Conservation (phyloP, 2,113 vertebrate species). For the Gallinago media region DNA sequence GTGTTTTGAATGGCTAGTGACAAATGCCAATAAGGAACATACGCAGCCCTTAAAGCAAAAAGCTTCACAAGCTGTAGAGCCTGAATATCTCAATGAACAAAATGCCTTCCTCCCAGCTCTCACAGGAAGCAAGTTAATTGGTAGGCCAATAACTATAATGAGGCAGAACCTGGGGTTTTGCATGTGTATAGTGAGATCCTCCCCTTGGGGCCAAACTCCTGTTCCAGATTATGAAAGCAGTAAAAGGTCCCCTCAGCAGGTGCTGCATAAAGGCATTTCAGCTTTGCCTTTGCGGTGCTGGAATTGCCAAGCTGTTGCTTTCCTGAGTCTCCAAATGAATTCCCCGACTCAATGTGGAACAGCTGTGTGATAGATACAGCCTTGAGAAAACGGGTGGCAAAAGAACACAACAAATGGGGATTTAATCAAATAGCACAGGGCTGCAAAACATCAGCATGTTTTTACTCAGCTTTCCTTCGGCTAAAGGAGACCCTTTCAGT, state of each 20-base stretch:
- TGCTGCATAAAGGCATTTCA: constrained; percentile 63
- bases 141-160: constrained; percentile 66
- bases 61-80: neutral
- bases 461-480: neutral
- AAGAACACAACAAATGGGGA: constrained; percentile 10
- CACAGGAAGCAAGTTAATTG: constrained; percentile 71
- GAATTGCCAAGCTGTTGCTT: constrained; percentile 60
- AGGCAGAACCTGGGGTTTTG: constrained; percentile 71
- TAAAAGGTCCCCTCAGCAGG: constrained; percentile 73
- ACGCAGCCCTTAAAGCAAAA: neutral
- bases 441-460: neutral
- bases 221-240: constrained; percentile 70
- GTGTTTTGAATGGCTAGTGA: neutral
- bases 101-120: constrained; percentile 51
- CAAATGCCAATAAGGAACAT: neutral
- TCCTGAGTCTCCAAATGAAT: constrained; percentile 49
- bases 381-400: constrained; percentile 56
- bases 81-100: constrained; percentile 19
- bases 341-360: constrained; percentile 51
- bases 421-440: constrained; percentile 21
- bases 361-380: constrained; percentile 61
- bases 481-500: neutral
- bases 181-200: constrained; percentile 48
- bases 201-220: constrained; percentile 72
- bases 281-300: constrained; percentile 37